A percentile compares a stretch with the other conserved stretches of the same genome.
These are phyloP conservation scores for Lasiurus borealis DNA, from an alignment of 2,113 vertebrate species.

Conservation along the genomic window DNA sequence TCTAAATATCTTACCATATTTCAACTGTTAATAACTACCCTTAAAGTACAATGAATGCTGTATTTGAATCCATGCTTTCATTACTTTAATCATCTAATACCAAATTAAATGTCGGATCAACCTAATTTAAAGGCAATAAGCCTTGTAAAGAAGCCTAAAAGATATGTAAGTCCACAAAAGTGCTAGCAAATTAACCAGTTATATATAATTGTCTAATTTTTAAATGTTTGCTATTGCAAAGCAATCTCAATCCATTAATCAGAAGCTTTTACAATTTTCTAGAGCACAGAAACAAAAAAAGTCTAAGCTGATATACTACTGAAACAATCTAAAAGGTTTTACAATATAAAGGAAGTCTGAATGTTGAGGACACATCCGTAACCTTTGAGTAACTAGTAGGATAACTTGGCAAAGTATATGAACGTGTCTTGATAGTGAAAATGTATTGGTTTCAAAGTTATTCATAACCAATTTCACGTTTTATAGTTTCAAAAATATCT, in stretches of 20 bases:
- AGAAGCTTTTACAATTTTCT: not conserved
- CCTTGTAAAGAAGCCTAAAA: constrained; percentile 13
- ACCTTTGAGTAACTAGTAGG: not conserved
- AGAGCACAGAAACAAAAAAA: not conserved
- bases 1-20: not conserved
- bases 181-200: constrained; percentile 16
- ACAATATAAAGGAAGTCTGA: not conserved
- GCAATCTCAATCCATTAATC: not conserved
- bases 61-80: not conserved
- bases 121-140: not conserved
- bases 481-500: constrained; percentile 4
- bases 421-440: not conserved
- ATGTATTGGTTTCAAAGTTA: not conserved
- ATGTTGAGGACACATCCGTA: not conserved
- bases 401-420: not conserved
- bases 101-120: not conserved
- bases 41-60: not conserved
- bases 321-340: not conserved
- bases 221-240: constrained; percentile 23
- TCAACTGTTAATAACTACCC: not conserved
- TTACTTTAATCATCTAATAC: not conserved
- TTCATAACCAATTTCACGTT: not conserved
- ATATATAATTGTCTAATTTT: not conserved
- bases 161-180: not conserved
- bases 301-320: not conserved